Percentiles rank a stretch among this genome's conserved stretches.
Conservation (phyloP, 2,888 invertebrate species). For the Cantharis rustica region DNA sequence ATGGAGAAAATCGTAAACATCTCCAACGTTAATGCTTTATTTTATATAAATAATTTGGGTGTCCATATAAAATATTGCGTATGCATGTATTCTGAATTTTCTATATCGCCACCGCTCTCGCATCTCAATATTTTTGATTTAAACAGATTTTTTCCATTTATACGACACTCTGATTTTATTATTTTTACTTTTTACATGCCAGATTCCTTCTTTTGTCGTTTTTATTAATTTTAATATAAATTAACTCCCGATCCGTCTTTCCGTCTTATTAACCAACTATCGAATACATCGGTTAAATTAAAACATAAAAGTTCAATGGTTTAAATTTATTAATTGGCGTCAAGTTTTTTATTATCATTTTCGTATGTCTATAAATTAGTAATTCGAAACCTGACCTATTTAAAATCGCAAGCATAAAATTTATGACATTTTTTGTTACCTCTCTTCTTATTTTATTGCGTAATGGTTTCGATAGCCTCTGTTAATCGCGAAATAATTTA, state of each 20-base stretch:
- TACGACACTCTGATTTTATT: background rate
- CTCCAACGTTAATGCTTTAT: background rate
- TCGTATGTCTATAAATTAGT: background rate
- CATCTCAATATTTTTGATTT: constrained; percentile 1
- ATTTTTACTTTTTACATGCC: background rate
- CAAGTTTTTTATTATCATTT: background rate
- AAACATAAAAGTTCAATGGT: background rate
- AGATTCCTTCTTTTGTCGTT: background rate
- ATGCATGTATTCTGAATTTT: background rate
- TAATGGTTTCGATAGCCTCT: background rate
- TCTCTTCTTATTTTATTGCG: background rate
- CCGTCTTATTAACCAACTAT: too few relatives aligned
- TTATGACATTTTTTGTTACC: background rate
- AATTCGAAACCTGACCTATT: background rate
- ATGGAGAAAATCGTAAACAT: background rate
- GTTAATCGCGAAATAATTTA: background rate
- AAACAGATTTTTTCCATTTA: background rate
- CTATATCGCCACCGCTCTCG: background rate
- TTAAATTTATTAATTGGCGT: background rate
- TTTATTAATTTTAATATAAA: background rate
- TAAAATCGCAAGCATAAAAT: background rate
- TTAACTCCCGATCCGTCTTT: too few relatives aligned
- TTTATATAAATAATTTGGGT: background rate
- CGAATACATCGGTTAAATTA: background rate
- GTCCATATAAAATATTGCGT: background rate